A percentile compares a stretch with the other conserved stretches of the same genome.
phyloP scores from a whole-genome alignment of 2,113 vertebrate genomes.

The Turdus rufiventris region DNA sequence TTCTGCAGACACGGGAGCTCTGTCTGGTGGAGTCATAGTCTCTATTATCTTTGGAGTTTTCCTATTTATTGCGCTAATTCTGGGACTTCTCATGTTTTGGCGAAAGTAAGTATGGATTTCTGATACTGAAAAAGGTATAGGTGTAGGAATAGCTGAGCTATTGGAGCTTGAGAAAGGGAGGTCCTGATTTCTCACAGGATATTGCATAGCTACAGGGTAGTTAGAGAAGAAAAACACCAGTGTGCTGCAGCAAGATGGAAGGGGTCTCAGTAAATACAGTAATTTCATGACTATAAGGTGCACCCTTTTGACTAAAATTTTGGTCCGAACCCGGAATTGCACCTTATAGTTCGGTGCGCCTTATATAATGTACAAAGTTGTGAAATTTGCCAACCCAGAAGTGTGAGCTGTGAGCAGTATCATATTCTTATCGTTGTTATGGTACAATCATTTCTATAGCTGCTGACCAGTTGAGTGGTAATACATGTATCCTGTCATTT shows the following conservation, averaged over 20 bases:
- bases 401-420: too few relatives aligned
- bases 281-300: too few relatives aligned
- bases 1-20: constrained; percentile 54
- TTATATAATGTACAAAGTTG: too few relatives aligned
- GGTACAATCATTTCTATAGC: not conserved
- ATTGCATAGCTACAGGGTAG: not conserved
- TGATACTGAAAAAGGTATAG: not conserved
- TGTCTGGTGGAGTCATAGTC: constrained; percentile 70
- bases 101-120: constrained; percentile 60
- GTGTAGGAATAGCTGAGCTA: not conserved
- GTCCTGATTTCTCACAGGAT: not conserved
- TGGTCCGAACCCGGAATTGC: too few relatives aligned
- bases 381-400: too few relatives aligned
- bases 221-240: not conserved
- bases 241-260: not conserved
- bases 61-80: constrained; percentile 54
- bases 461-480: not conserved
- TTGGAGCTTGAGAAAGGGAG: not conserved
- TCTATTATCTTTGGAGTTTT: constrained; percentile 70
- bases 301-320: too few relatives aligned
- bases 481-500: not conserved
- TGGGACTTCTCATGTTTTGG: constrained; percentile 54
- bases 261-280: not conserved
- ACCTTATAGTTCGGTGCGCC: too few relatives aligned
- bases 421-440: not conserved